phyloP scores from a whole-genome alignment of 2,113 vertebrate species.

The Nematolebias whitei region DNA sequence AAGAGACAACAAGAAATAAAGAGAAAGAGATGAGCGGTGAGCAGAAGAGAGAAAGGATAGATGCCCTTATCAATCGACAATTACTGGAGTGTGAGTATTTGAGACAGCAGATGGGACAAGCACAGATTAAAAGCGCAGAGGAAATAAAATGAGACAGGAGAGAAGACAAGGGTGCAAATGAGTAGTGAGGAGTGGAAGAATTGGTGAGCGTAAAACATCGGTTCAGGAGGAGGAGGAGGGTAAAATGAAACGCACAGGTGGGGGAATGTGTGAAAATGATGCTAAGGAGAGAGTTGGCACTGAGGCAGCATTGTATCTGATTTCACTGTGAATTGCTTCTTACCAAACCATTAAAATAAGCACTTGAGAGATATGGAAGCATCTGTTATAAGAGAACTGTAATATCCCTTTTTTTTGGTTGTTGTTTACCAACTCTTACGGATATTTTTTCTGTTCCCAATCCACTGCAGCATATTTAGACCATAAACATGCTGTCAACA shows the following conservation, averaged over 20 bases:
- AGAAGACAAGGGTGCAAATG: conserved; percentile 12
- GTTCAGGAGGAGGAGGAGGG: conserved; percentile 1
- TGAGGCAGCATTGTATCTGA: conserved; percentile 21
- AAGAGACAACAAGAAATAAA: neutral
- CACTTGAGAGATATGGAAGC: conserved; percentile 25
- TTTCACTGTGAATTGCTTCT: conserved; percentile 52
- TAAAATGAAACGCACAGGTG: neutral
- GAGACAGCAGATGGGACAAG: conserved; percentile 45
- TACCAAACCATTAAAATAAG: conserved; percentile 39
- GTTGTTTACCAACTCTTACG: too few species aligned
- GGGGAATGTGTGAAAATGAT: neutral
- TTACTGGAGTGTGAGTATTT: conserved; percentile 18
- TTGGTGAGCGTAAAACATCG: conserved; percentile 13
- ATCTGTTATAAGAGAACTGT: conserved; percentile 29
- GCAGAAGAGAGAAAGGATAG: conserved; percentile 21
- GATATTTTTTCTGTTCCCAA: too few species aligned
- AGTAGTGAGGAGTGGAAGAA: neutral
- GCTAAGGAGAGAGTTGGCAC: neutral
- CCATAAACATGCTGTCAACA: neutral
- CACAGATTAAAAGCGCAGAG: conserved; percentile 19
- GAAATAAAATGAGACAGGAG: conserved; percentile 7
- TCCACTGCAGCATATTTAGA: neutral
- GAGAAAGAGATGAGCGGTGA: neutral
- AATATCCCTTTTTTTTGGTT: too few species aligned
- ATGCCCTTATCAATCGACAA: conserved; percentile 10